A percentile compares a stretch with the other conserved stretches of the same genome.
Evolutionary conservation across 2,797 vertebrate species (phyloP).

Genomic region (Acanthiza pusilla): DNA sequence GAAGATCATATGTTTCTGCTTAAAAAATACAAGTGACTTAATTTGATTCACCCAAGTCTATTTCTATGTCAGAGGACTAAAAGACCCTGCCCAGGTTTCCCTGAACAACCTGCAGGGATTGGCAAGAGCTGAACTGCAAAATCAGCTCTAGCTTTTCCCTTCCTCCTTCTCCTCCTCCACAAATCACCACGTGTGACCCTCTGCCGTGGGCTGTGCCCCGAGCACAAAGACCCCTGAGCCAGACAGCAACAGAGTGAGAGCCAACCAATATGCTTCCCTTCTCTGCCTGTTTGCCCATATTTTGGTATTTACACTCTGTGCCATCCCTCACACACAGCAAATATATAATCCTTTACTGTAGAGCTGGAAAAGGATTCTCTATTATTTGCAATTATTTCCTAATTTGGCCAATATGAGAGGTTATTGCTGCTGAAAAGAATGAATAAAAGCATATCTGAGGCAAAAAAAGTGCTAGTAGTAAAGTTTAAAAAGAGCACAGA

Average conservation of each 20-base stretch:
- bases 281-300: background rate
- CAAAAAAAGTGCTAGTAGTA: conserved; percentile 65
- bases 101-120: background rate
- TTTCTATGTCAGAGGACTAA: background rate
- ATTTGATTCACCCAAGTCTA: background rate
- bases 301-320: conserved; percentile 49
- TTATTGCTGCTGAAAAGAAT: conserved; percentile 66
- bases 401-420: conserved; percentile 68
- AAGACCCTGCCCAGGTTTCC: background rate
- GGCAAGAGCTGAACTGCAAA: background rate
- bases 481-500: conserved; percentile 67
- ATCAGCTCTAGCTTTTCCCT: background rate
- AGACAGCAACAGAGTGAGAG: background rate
- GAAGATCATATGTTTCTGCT: background rate
- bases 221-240: background rate
- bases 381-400: conserved; percentile 69
- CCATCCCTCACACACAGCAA: conserved; percentile 15
- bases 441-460: conserved; percentile 66
- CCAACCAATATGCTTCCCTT: background rate
- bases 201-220: background rate
- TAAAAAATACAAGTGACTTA: background rate
- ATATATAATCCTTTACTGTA: conserved; percentile 35
- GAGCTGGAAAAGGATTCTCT: conserved; percentile 50
- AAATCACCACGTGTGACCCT: fast-evolving
- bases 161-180: background rate